Evolutionary conservation across 2,888 invertebrate species (phyloP).

Genomic region (Endotricha flammealis): DNA sequence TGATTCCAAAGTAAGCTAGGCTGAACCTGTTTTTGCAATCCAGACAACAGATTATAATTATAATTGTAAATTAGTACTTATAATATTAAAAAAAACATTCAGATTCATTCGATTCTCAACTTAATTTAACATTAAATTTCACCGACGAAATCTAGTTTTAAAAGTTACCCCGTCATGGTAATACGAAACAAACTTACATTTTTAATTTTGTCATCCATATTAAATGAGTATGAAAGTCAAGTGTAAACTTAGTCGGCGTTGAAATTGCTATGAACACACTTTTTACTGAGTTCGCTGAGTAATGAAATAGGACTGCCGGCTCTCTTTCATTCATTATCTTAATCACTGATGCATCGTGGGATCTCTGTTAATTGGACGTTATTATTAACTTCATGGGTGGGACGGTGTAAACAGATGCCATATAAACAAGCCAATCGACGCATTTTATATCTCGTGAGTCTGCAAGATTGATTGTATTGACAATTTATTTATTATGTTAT

Average conservation of each 20-base stretch:
- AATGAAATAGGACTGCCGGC: constrained; percentile 25
- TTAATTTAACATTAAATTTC: too few species aligned
- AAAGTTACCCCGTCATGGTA: constrained; percentile 21
- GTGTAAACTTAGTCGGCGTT: constrained; percentile 23
- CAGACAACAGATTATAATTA: too few species aligned
- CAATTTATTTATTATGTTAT: too few species aligned
- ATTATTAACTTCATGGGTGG: constrained; percentile 22
- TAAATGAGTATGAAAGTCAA: constrained; percentile 25
- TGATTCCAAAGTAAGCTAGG: too few species aligned
- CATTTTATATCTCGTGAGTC: too few species aligned
- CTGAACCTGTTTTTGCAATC: too few species aligned
- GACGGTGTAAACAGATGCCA: constrained; percentile 12
- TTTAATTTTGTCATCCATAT: constrained; percentile 33
- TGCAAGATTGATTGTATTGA: too few species aligned
- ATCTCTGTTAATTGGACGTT: constrained; percentile 28
- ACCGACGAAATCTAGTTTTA: background rate
- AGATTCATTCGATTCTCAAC: too few species aligned
- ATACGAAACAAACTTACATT: constrained; percentile 28
- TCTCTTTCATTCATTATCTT: constrained; percentile 27
- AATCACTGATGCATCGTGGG: constrained; percentile 24
- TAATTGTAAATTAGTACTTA: too few species aligned
- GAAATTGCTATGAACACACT: constrained; percentile 24
- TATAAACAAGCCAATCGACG: constrained; percentile 5
- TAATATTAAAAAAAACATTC: too few species aligned
- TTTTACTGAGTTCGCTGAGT: constrained; percentile 22